Conservation (phyloP, 2,113 vertebrate genomes). For the Penelope pileata region DNA sequence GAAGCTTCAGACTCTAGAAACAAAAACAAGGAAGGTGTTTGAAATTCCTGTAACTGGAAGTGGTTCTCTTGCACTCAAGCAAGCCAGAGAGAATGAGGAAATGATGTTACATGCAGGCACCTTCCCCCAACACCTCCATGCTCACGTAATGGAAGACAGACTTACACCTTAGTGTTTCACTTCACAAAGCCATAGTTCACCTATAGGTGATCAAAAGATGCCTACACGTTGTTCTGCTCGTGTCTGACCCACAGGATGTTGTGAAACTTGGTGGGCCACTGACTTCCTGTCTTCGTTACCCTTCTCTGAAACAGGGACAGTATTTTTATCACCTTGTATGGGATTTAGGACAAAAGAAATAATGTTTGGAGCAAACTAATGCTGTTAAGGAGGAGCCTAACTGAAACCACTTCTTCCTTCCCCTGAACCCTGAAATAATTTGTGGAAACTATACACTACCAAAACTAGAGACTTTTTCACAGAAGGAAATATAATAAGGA, state of each 20-base stretch:
- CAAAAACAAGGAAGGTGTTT: slow-evolving; percentile 26
- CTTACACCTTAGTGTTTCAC: not conserved
- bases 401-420: not conserved
- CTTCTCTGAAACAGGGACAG: not conserved
- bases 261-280: not conserved
- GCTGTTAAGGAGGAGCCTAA: not conserved
- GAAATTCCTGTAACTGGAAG: not conserved
- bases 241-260: not conserved
- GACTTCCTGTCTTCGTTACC: not conserved
- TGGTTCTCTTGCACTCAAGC: not conserved
- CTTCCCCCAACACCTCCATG: not conserved
- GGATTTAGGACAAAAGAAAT: not conserved
- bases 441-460: not conserved
- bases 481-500: not conserved
- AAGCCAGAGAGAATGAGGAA: not conserved
- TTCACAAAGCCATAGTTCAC: not conserved
- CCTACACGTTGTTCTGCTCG: not conserved
- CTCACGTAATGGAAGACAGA: not conserved
- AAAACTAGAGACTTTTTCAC: not conserved
- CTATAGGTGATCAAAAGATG: not conserved
- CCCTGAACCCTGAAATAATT: not conserved
- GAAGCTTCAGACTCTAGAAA: slow-evolving; percentile 77
- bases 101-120: not conserved
- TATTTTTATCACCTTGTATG: not conserved
- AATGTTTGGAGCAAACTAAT: not conserved